Evolutionary conservation across 2,797 vertebrate species (phyloP).

Genomic region (Hipposideros larvatus): DNA sequence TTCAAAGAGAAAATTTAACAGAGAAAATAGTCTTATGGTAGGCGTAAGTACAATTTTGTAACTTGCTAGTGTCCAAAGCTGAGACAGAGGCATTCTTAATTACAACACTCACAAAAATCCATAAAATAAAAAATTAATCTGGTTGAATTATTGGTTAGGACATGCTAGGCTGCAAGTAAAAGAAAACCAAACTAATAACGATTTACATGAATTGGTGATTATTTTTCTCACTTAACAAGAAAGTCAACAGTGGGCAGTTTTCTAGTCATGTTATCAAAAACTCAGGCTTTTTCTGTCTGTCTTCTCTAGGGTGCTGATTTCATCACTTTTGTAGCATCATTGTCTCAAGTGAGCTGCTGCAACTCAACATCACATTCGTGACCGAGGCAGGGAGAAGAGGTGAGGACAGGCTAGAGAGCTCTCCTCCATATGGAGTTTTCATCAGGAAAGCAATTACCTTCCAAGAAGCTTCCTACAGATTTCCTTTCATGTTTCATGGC

Average conservation of each 20-base stretch:
- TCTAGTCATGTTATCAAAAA: neutral
- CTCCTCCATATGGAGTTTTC: neutral
- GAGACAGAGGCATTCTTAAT: conserved; percentile 10
- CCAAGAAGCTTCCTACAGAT: neutral
- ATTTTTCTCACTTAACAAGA: neutral
- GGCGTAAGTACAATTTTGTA: neutral
- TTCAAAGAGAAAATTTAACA: neutral
- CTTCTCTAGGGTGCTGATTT: neutral
- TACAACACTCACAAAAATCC: neutral
- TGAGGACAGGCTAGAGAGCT: neutral
- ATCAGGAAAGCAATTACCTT: neutral
- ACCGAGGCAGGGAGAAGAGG: neutral
- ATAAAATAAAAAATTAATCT: neutral
- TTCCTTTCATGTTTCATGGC: neutral
- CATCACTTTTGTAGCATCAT: neutral
- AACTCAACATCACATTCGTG: neutral
- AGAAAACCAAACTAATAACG: neutral
- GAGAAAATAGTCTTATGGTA: neutral
- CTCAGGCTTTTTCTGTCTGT: neutral
- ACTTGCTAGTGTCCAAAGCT: neutral
- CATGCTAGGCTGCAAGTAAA: neutral
- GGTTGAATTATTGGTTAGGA: neutral
- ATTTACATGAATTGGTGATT: neutral
- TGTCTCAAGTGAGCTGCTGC: neutral
- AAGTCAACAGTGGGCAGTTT: neutral